These are phyloP conservation scores for Holothuria scabra DNA, from an alignment of 53 echinoderm and acorn worm species.

Conservation along the genomic window DNA sequence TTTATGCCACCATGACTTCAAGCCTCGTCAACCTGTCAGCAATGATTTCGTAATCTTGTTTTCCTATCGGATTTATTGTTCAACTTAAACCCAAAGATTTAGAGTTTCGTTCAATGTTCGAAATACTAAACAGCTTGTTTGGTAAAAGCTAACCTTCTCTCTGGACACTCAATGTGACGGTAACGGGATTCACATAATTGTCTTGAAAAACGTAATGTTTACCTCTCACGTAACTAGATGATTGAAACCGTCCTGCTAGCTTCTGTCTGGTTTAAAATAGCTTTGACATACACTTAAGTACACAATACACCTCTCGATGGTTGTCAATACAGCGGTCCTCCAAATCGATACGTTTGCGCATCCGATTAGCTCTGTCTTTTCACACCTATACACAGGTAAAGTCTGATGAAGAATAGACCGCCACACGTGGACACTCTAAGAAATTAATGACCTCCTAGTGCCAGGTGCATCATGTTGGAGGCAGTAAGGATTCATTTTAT, in stretches of 20 bases:
- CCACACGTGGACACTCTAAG: constrained; percentile 27
- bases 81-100: not conserved
- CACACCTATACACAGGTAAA: constrained; percentile 32
- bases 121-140: no score
- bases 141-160: no score
- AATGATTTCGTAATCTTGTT: not conserved
- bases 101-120: no score
- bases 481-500: no score
- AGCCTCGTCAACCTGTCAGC: no score
- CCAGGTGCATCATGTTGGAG: no score
- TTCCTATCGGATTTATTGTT: constrained; percentile 8
- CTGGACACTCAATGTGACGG: no score
- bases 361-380: constrained; percentile 39
- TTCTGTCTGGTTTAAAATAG: constrained; percentile 33
- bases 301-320: constrained; percentile 3
- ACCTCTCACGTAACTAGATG: constrained; percentile 6
- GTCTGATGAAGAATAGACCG: constrained; percentile 5
- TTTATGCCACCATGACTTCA: no score
- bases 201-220: constrained; percentile 27
- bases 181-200: no score
- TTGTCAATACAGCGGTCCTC: constrained; percentile 22
- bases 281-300: constrained; percentile 33
- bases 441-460: constrained; percentile 1
- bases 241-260: not conserved
- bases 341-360: constrained; percentile 33